Base-by-base conservation (phyloP, 2,888 invertebrate genomes). In the Subacronicta megacephala region DNA sequence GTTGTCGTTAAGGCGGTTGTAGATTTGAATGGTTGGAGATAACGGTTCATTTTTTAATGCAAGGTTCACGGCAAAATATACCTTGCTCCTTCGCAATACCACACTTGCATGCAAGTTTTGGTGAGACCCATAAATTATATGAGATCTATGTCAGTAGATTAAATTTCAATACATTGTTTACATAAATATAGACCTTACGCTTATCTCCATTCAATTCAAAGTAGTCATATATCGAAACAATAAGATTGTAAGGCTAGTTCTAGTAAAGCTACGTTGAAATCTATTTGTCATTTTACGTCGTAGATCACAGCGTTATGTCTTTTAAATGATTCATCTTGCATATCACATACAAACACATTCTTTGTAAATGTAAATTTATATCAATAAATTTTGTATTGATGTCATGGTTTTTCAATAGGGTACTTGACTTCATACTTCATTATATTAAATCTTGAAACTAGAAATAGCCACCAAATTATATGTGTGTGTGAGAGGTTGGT, bases 241-340 rank as follows among this genome's bases (percentile, higher is more conserved):
- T 26, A 10, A 29, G 16, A 23, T 23, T 41, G n/a, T 5, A 1
- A 31, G 2, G 26, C 26, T 10, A 26, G 26, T 26, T 26, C 26
- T 26, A 26, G 10, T 10, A 10, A 26, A 3, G 26, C 10, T 26
- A 26, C 12, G 6, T 6, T 31, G 31, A 31, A 29, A 31, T n/a
- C 31, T 31, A 17, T 12, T 17, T 37, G 36, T 17, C 36, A 17
- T 16, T 23, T 23, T 12, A 23, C 7, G 17, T 15, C 6, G 15
- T 23, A 36, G 26, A 41, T 47, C 69, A 64, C 62, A 54, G 62
- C 18, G 18, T 33, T 17, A 26, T 45, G 69, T 68, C 64, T 68
- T 68, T 47, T 16, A 63, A 12, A 38, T 17, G 46, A 31, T 47
- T 62, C 16, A 1, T 13, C 17, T 17, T 35, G 26, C 10, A 45